A percentile compares a stretch with the other conserved stretches of the same genome.
These are phyloP conservation scores for Nemoura dubitans DNA, from an alignment of 2,888 invertebrate genomes.

Conservation along the genomic window DNA sequence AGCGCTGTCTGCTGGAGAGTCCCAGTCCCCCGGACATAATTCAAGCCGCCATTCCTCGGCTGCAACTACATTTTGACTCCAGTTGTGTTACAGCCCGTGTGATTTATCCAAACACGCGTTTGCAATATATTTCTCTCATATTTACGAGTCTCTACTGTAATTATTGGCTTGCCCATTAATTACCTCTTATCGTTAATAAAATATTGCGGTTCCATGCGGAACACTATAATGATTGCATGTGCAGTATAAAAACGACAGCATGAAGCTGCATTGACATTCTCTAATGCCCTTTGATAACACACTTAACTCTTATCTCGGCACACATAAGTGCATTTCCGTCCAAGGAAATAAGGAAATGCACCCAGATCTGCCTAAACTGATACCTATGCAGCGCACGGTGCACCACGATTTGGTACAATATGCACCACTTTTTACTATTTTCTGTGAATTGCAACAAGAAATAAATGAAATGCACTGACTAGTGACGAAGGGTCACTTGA, in stretches of 20 bases:
- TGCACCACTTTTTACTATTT: background rate
- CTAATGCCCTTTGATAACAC: background rate
- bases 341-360: background rate
- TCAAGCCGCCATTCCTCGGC: background rate
- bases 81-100: background rate
- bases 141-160: background rate
- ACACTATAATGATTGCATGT: background rate
- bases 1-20: background rate
- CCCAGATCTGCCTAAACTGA: background rate
- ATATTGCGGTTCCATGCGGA: background rate
- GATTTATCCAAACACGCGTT: background rate
- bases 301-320: background rate
- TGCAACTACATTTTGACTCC: background rate
- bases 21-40: background rate
- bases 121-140: background rate
- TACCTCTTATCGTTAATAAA: background rate
- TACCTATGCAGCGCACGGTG: background rate
- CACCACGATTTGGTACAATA: background rate
- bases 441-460: background rate
- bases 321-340: background rate
- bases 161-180: conserved; percentile 5
- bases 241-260: background rate
- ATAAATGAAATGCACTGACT: no score
- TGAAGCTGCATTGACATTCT: background rate
- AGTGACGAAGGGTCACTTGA: no score